These are phyloP conservation scores for Nannobrachium achirus DNA, from an alignment of 2,113 vertebrate species.

Conservation along the genomic window DNA sequence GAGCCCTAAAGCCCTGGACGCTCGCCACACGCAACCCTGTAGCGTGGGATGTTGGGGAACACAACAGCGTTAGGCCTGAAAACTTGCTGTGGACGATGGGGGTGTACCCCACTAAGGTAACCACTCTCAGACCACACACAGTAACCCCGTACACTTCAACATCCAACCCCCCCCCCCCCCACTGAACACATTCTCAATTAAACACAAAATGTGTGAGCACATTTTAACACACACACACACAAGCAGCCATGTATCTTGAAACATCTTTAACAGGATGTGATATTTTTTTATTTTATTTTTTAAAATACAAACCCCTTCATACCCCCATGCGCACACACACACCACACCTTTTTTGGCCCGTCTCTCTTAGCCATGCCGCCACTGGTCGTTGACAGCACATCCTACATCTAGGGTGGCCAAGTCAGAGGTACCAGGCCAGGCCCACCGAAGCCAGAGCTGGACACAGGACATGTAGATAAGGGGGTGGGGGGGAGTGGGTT, in stretches of 20 bases:
- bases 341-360: slow-evolving; percentile 38
- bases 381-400: slow-evolving; percentile 32
- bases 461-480: slow-evolving; percentile 45
- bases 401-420: slow-evolving; percentile 21
- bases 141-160: slow-evolving; percentile 47
- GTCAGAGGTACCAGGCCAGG: slow-evolving; percentile 42
- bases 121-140: slow-evolving; percentile 80
- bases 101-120: slow-evolving; percentile 80
- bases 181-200: slow-evolving; percentile 16
- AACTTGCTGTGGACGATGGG: slow-evolving; percentile 80
- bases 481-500: slow-evolving; percentile 37
- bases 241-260: slow-evolving; percentile 29
- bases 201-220: slow-evolving; percentile 42
- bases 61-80: slow-evolving; percentile 82
- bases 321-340: slow-evolving; percentile 25
- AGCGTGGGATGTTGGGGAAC: slow-evolving; percentile 81
- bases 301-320: slow-evolving; percentile 68
- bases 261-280: slow-evolving; percentile 44
- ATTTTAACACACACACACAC: slow-evolving; percentile 43
- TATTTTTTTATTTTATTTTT: slow-evolving; percentile 33
- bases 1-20: slow-evolving; percentile 81
- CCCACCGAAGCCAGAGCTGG: slow-evolving; percentile 49
- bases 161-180: slow-evolving; percentile 64
- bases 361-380: slow-evolving; percentile 29
- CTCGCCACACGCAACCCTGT: slow-evolving; percentile 78